Conservation (phyloP, 2,888 invertebrate species). For the Uloborus plumipes region DNA sequence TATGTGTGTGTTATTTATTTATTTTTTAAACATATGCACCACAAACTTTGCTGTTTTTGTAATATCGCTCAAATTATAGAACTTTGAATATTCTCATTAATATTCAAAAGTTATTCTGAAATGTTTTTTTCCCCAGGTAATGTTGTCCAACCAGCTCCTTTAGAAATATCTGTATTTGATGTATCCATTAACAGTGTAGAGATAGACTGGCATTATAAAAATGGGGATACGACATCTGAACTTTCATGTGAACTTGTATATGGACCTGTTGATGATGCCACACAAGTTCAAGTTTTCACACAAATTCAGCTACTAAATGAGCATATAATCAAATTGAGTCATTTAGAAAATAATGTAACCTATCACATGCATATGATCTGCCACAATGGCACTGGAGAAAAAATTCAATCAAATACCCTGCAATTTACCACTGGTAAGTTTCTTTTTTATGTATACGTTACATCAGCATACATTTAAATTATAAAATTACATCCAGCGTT, state of each 20-base stretch:
- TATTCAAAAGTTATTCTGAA: neutral
- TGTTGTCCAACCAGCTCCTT: slow-evolving; percentile 32
- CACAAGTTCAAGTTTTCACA: slow-evolving; percentile 58
- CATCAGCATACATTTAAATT: too few species aligned
- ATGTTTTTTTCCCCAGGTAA: slow-evolving; percentile 31
- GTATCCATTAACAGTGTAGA: slow-evolving; percentile 55
- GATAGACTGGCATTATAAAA: slow-evolving; percentile 61
- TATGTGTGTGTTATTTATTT: too few species aligned
- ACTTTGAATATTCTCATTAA: neutral
- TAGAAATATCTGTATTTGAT: slow-evolving; percentile 62
- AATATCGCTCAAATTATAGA: too few species aligned
- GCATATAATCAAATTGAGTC: slow-evolving; percentile 47
- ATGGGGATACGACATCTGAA: slow-evolving; percentile 15
- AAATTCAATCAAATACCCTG: slow-evolving; percentile 57
- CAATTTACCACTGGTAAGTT: slow-evolving; percentile 60
- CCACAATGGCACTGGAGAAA: slow-evolving; percentile 51
- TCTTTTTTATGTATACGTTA: too few species aligned
- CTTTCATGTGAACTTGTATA: slow-evolving; percentile 57
- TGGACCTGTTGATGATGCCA: slow-evolving; percentile 52
- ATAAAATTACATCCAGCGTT: too few species aligned
- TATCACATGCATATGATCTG: slow-evolving; percentile 64
- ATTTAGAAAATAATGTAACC: slow-evolving; percentile 58
- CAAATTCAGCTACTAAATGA: slow-evolving; percentile 44
- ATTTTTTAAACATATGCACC: too few species aligned
- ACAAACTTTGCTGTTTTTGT: too few species aligned